phyloP scores from a whole-genome alignment of 2,113 vertebrate genomes.

The Ammodytes marinus region DNA sequence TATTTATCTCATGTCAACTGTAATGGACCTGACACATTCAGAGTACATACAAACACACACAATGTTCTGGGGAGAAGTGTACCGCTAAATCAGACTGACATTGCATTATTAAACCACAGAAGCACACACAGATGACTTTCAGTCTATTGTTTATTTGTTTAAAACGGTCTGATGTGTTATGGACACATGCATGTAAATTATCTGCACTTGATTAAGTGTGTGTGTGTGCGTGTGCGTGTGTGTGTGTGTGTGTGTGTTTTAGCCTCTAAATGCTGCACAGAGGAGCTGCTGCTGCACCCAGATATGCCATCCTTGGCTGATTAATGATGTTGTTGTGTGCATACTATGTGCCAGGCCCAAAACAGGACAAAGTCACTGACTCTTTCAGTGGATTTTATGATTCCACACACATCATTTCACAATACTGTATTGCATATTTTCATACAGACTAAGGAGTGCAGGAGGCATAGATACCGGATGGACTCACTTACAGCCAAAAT shows the following conservation, averaged over 20 bases:
- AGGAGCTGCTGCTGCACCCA: conserved; percentile 51
- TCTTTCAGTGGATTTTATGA: conserved; percentile 29
- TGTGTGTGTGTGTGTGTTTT: conserved; percentile 1
- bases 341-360: conserved; percentile 43
- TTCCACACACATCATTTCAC: conserved; percentile 38
- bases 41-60: conserved; percentile 17
- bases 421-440: background rate
- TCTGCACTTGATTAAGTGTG: conserved; percentile 15
- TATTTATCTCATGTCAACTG: conserved; percentile 59
- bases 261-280: conserved; percentile 36
- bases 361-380: conserved; percentile 28
- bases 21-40: conserved; percentile 50
- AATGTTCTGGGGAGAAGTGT: background rate
- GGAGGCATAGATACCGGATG: background rate
- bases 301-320: conserved; percentile 64
- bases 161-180: conserved; percentile 17
- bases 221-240: background rate
- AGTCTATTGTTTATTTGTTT: conserved; percentile 11
- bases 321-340: conserved; percentile 55
- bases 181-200: conserved; percentile 1
- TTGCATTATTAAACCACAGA: conserved; percentile 10
- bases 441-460: background rate
- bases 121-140: background rate
- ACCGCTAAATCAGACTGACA: conserved; percentile 8
- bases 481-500: background rate